Evolutionary conservation across 2,113 vertebrate genomes (phyloP), one percentile per base, ranked within the genome.

Genomic region (Mesitornis unicolor): DNA sequence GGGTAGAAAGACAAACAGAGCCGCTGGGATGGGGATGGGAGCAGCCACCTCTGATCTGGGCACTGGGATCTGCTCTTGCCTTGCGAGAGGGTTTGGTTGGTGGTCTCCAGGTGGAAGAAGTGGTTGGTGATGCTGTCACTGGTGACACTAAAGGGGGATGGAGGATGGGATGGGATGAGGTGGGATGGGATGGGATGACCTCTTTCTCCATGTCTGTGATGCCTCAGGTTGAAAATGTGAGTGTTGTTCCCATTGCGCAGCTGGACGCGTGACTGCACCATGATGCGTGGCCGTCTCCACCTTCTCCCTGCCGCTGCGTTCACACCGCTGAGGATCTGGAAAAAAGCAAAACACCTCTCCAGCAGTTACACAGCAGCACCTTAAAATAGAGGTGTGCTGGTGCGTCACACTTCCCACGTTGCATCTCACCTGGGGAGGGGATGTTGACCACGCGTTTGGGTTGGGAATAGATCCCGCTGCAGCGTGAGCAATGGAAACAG

Each of bases 401-500:
- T 57, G 69, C 2, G 6, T 89, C 53, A 54, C 77, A 43, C 70
- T 8, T 68, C 77, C 53, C 67, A 15, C 64, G 4, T 10, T 60
- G 26, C 56, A 20, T 43, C 84, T 87, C 84, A 75, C 60, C 86
- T 56, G 76, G 22, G 13, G 69, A 42, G 47, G 11, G 3, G 47
- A 13, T 57, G 86, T 31, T 47, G 59, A 22, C 53, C 28, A 1
- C 2, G 16, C 0, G 0, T 31, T 4, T 9, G 75, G 31, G 2
- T 1, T 43, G 42, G 74, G 53, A 82, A 53, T 10, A 16, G 64
- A 61, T 90, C 71, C 84, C 73, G 71, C 51, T 75, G 48, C 28
- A 70, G 42, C 47, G 3, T 10, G 13, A 21, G 29, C 0, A 0
- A 9, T 40, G 38, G 29, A 35, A 87, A n/a, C 0, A 2, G 38